Evolutionary conservation across 1,140 invertebrate genomes (phyloP).

Genomic region (Euborellia annulipes): DNA sequence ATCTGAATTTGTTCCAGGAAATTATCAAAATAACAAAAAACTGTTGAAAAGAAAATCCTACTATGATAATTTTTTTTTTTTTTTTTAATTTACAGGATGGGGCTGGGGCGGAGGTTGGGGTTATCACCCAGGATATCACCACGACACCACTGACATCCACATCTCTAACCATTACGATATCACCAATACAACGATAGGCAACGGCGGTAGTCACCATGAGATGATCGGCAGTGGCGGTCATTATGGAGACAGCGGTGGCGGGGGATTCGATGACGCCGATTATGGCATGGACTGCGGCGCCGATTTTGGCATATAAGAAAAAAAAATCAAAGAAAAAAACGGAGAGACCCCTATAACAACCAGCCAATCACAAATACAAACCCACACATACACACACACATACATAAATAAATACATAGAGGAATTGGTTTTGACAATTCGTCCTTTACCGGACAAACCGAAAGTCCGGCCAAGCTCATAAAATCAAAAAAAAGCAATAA

Average conservation of each 20-base stretch:
- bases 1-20: too few relatives aligned
- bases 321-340: too few relatives aligned
- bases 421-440: too few relatives aligned
- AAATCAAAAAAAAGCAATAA: too few relatives aligned
- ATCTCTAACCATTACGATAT: conserved; percentile 11
- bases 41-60: too few relatives aligned
- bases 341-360: too few relatives aligned
- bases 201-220: not conserved
- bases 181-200: conserved; percentile 9
- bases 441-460: too few relatives aligned
- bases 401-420: not conserved
- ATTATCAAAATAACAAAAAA: too few relatives aligned
- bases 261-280: conserved; percentile 11
- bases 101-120: conserved; percentile 8
- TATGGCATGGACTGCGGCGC: conserved; percentile 14
- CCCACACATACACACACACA: not conserved
- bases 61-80: too few relatives aligned
- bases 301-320: conserved; percentile 10
- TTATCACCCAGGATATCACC: conserved; percentile 2
- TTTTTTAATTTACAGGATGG: conserved; percentile 6
- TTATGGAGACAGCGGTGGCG: conserved; percentile 10
- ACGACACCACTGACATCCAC: conserved; percentile 8
- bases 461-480: too few relatives aligned
- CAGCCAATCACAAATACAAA: too few relatives aligned
- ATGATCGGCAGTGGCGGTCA: conserved; percentile 5